Conservation (phyloP, 23 tunicate genomes). For the Botrylloides violaceus region DNA sequence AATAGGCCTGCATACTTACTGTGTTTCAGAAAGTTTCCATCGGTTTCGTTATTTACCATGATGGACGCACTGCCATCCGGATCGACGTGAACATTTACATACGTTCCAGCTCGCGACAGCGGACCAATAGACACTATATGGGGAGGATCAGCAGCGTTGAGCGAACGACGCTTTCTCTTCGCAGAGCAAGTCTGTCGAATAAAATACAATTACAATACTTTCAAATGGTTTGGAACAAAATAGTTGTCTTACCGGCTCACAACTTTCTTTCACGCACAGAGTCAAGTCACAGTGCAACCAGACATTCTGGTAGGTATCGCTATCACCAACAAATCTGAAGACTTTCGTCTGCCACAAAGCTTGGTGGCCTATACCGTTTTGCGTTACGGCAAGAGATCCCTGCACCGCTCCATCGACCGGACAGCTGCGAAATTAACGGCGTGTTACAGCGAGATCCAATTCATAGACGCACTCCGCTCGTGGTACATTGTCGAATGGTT, state of each 20-base stretch:
- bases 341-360: conserved; percentile 79
- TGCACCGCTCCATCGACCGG: conserved; percentile 43
- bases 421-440: no score
- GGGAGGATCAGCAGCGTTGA: conserved; percentile 18
- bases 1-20: not conserved
- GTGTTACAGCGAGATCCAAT: no score
- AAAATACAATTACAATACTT: no score
- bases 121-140: conserved; percentile 53
- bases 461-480: no score
- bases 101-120: conserved; percentile 12
- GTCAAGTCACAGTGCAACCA: conserved; percentile 95
- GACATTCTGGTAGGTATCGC: conserved; percentile 43
- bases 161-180: conserved; percentile 31
- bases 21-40: no score
- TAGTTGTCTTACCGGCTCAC: conserved; percentile 69
- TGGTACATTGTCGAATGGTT: not conserved
- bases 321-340: conserved; percentile 81
- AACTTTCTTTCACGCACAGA: conserved; percentile 62
- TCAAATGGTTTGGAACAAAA: no score
- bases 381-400: conserved; percentile 47
- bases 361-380: conserved; percentile 77
- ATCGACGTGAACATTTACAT: not conserved
- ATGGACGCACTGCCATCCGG: not conserved
- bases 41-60: not conserved
- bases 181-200: conserved; percentile 72